Percentiles rank a stretch among this genome's conserved stretches.
phyloP scores from a whole-genome alignment of 2,797 vertebrate genomes.

The Dermochelys coriacea region DNA sequence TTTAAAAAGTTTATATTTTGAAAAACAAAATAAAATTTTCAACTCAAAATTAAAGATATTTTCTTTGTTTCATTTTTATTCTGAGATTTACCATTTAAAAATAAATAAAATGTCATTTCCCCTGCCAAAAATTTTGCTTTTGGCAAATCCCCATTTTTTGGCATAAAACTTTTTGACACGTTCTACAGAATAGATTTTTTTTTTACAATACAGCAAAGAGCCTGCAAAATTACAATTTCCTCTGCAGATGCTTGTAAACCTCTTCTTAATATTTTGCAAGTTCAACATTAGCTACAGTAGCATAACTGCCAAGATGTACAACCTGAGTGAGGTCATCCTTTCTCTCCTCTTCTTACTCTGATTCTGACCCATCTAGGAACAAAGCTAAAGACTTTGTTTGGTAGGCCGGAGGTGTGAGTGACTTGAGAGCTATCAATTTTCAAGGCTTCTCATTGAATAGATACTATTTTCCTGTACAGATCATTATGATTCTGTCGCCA shows the following conservation, averaged over 20 bases:
- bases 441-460: neutral
- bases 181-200: neutral
- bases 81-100: neutral
- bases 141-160: neutral
- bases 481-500: conserved; percentile 15
- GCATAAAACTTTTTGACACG: neutral
- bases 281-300: neutral
- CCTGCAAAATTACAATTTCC: conserved; percentile 9
- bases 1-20: neutral
- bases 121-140: neutral
- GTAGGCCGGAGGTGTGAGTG: neutral
- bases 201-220: neutral
- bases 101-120: neutral
- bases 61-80: neutral
- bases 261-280: neutral
- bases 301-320: conserved; percentile 2
- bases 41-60: neutral
- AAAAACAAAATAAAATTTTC: neutral
- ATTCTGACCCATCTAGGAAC: conserved; percentile 50
- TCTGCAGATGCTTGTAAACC: neutral
- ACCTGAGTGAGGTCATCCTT: conserved; percentile 12
- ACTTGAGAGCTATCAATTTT: neutral
- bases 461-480: neutral
- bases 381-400: neutral
- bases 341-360: neutral